Percentiles rank a stretch among this genome's conserved stretches.
These are phyloP conservation scores for Paratrypauchen microcephalus DNA, from an alignment of 2,797 vertebrate genomes.

Conservation along the genomic window DNA sequence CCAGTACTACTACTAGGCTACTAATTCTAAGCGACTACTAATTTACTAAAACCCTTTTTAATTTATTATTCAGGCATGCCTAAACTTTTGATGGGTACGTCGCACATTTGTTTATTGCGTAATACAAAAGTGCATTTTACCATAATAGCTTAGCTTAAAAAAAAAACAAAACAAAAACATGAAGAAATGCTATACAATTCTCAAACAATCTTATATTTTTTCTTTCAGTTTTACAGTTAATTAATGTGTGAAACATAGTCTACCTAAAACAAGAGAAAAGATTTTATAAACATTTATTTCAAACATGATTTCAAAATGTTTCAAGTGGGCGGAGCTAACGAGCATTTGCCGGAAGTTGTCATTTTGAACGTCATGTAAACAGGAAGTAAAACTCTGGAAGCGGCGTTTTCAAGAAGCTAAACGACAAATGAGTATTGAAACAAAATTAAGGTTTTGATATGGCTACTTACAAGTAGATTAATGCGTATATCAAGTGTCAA, in stretches of 20 bases:
- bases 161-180: too few relatives aligned
- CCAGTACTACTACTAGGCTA: neutral
- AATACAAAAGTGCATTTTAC: too few relatives aligned
- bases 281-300: neutral
- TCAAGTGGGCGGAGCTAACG: constrained; percentile 1
- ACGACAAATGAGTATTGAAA: neutral
- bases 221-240: neutral
- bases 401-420: constrained; percentile 61
- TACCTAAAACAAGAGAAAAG: neutral
- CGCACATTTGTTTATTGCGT: neutral
- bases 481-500: rapidly evolving
- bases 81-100: neutral
- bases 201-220: neutral
- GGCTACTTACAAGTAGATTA: neutral
- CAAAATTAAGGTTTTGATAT: neutral
- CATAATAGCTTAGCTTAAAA: too few relatives aligned
- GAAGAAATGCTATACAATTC: too few relatives aligned
- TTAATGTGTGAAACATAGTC: neutral
- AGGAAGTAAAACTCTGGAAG: constrained; percentile 55
- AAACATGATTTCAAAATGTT: neutral
- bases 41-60: too few relatives aligned
- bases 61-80: too few relatives aligned
- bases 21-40: too few relatives aligned
- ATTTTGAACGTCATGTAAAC: constrained; percentile 50
- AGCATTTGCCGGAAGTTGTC: constrained; percentile 43